Conservation (phyloP, 2,888 invertebrate genomes). For the Drosophila tripunctata region DNA sequence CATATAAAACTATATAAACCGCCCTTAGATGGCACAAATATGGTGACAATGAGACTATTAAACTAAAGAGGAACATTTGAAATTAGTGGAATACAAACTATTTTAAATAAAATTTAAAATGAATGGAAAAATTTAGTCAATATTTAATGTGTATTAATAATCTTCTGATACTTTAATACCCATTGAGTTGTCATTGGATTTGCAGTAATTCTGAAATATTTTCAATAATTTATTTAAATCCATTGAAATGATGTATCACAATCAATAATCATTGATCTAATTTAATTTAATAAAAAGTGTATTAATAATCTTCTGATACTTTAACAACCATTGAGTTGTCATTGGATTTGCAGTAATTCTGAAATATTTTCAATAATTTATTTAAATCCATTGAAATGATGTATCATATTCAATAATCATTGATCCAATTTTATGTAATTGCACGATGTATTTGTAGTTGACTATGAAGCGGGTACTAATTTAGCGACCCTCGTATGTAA, state of each 20-base stretch:
- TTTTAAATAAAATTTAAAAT: constrained; percentile 10
- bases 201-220: background rate
- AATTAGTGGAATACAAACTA: constrained; percentile 42
- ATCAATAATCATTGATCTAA: constrained; percentile 8
- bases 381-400: constrained; percentile 19
- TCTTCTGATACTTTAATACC: too few species aligned
- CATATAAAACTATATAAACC: too few species aligned
- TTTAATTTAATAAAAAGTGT: too few species aligned
- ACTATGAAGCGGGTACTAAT: constrained; percentile 42
- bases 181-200: constrained; percentile 3
- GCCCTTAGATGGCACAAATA: constrained; percentile 37
- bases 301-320: too few species aligned
- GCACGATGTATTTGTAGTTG: constrained; percentile 2
- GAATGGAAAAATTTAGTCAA: constrained; percentile 15
- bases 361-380: constrained; percentile 3
- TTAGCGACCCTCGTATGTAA: constrained; percentile 43
- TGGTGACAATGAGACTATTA: constrained; percentile 36
- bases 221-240: constrained; percentile 14
- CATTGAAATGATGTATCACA: constrained; percentile 19
- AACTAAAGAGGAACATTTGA: constrained; percentile 29
- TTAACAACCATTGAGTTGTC: background rate
- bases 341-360: background rate
- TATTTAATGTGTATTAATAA: too few species aligned
- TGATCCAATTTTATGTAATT: constrained; percentile 48
- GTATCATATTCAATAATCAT: constrained; percentile 19